These are phyloP conservation scores for Myotis davidii DNA, from an alignment of 2,113 vertebrate genomes.

Conservation along the genomic window DNA sequence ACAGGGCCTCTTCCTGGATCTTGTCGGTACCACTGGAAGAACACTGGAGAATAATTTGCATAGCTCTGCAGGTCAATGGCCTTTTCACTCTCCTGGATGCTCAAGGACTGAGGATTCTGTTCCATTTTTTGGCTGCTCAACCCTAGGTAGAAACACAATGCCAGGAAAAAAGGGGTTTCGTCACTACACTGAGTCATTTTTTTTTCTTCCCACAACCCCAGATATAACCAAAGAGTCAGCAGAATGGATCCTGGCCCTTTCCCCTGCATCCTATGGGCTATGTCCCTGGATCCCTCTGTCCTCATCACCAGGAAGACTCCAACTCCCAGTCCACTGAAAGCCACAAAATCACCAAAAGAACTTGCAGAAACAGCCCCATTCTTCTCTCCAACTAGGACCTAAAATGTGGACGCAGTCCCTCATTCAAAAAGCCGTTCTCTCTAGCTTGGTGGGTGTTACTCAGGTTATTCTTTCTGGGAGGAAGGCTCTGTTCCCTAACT, in stretches of 20 bases:
- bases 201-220: not conserved
- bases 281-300: not conserved
- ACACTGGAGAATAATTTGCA: not conserved
- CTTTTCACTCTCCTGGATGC: not conserved
- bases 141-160: not conserved
- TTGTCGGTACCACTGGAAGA: not conserved
- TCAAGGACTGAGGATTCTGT: not conserved
- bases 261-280: not conserved
- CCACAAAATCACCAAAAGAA: slow-evolving; percentile 22
- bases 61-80: not conserved
- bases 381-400: not conserved
- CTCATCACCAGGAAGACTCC: not conserved
- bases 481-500: not conserved
- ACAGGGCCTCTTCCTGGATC: not conserved
- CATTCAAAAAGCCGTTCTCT: not conserved
- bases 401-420: not conserved
- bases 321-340: slow-evolving; percentile 32
- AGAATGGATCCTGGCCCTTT: not conserved
- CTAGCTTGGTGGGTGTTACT: not conserved
- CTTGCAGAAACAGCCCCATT: not conserved
- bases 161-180: not conserved
- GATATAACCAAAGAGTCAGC: not conserved
- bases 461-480: not conserved
- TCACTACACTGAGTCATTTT: not conserved
- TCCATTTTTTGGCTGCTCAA: not conserved